These are phyloP conservation scores for Sinosuthora webbiana DNA, from an alignment of 2,113 vertebrate species.

Conservation along the genomic window DNA sequence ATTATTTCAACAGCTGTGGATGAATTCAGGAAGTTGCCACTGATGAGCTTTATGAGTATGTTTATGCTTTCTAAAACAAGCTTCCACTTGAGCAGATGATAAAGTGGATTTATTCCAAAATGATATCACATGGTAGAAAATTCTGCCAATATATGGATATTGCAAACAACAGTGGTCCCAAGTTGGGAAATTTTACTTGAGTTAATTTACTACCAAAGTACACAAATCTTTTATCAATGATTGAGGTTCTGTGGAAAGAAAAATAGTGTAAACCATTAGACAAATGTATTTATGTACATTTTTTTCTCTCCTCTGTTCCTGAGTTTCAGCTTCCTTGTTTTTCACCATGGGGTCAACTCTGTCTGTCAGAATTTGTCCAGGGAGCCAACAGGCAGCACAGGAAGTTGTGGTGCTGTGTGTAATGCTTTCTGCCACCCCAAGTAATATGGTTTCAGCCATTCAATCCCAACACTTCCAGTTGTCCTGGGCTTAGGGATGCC, in stretches of 20 bases:
- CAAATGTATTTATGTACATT: not conserved
- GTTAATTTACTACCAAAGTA: not conserved
- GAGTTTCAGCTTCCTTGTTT: not conserved
- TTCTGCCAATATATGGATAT: not conserved
- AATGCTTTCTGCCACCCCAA: not conserved
- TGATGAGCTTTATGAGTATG: not conserved
- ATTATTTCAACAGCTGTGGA: not conserved
- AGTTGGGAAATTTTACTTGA: not conserved
- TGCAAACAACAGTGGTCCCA: not conserved
- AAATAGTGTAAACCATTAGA: not conserved
- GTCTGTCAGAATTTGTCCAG: not conserved
- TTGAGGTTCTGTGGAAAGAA: not conserved
- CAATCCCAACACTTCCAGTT: not conserved
- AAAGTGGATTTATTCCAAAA: not conserved
- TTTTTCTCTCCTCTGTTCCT: not conserved
- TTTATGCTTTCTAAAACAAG: constrained; percentile 1
- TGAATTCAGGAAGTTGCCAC: not conserved
- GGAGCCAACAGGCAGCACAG: not conserved
- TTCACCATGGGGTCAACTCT: not conserved
- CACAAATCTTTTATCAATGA: not conserved
- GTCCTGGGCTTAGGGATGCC: not conserved
- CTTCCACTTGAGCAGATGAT: not conserved
- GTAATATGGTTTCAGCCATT: not conserved
- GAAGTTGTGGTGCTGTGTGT: not conserved
- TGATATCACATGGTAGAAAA: not conserved